A percentile compares a stretch with the other conserved stretches of the same genome.
These are phyloP conservation scores for Macaca mulatta DNA, from an alignment of 2,113 vertebrate species.

Conservation along the genomic window DNA sequence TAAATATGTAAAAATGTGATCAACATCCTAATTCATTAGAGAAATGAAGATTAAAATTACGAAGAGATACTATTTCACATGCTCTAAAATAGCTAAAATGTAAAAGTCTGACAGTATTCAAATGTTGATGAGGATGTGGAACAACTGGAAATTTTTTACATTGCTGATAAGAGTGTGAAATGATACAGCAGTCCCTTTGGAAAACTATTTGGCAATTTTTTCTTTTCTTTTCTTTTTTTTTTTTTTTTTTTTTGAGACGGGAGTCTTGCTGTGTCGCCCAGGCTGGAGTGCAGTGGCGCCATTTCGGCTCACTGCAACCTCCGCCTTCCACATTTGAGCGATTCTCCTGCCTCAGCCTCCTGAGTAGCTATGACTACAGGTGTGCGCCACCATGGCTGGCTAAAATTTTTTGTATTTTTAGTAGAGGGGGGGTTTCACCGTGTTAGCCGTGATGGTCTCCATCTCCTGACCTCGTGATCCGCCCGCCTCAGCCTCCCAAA, in stretches of 20 bases:
- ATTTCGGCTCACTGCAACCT: no score
- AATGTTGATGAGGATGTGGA: background rate
- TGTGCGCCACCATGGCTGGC: rapidly evolving
- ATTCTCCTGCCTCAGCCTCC: no score
- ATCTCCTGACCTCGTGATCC: no score
- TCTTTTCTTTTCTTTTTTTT: no score
- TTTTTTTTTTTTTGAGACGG: no score
- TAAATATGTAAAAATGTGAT: background rate
- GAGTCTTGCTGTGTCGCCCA: rapidly evolving
- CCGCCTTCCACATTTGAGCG: rapidly evolving
- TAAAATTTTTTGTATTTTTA: no score
- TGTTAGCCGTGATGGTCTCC: no score
- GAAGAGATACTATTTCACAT: background rate
- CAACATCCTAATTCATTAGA: background rate
- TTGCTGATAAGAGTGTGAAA: background rate
- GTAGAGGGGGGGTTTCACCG: no score
- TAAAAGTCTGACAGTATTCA: background rate
- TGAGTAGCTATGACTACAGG: no score
- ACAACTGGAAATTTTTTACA: background rate
- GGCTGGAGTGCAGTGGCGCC: no score
- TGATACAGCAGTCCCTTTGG: no score
- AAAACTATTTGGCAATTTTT: background rate
- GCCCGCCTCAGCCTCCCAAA: no score
- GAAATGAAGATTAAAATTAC: background rate
- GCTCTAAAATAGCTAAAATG: background rate